Base-by-base conservation (phyloP, 2,888 invertebrate species). In the Trissoscelio sp. region DNA sequence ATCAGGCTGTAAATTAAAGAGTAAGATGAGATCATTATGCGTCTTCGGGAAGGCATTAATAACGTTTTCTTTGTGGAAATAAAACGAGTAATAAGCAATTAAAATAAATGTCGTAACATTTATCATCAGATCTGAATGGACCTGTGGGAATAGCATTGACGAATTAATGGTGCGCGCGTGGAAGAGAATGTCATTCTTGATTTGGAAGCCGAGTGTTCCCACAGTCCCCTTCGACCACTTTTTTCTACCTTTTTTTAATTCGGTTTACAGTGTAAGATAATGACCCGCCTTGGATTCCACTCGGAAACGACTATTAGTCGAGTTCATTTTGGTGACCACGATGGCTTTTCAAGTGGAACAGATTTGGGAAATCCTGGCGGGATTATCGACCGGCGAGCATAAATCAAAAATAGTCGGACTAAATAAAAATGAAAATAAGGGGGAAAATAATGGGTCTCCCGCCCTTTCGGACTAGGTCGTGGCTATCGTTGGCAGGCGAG, bases 401-500 rank as follows among this genome's bases (percentile, higher is more conserved):
- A 72, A 77, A 81, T 81, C 67, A 66, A 69, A 73, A 73, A 46
- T 51, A 37, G 39, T 46, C 28, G 12, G 60, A n/a, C 12, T 66
- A 58, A 77, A 73, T 73, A 67, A 73, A 77, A 58, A 60, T 66
- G 58, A 79, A 72, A 66, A 72, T 72, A 72, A 81, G 67, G 22
- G 53, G 58, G 44, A 58, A 66, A 70, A 64, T 62, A 72, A 67
- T 64, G 51, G 64, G 44, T 20, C 55, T 42, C 53, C 62, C 78
- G 69, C 74, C 78, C 72, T 66, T 74, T 66, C 66, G 69, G 81
- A 62, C 62, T 55, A 62, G 73, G 57, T 77, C 60, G 73, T 46
- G 18, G 62, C n/a, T 55, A 81, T 57, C 73, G 73, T 57, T 73
- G 81, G 83, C 83, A 86, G 86, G 84, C 85, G 85, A 86, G 88